Base-by-base conservation (phyloP, 2,113 vertebrate species). In the Sphyrna mokarran region DNA sequence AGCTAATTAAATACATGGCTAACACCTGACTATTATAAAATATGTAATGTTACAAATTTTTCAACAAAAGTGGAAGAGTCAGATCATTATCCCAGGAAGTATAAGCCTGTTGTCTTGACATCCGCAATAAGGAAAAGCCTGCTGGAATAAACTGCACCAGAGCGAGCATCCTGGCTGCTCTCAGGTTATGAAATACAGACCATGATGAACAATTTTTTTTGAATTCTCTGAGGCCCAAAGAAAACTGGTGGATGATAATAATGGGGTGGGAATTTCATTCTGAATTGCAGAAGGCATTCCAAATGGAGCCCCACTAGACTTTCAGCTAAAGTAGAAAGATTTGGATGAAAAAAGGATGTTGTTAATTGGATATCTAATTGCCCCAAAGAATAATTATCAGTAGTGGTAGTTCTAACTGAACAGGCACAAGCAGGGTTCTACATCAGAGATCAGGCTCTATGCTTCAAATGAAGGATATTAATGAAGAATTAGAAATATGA, bases 301-400 rank as follows among this genome's bases (percentile, higher is more conserved):
- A 91, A 18, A 29, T 37, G 14, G 7, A n/a, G 33, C 58, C 89
- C 58, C 89, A 91, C 13, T 66, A 91, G 89, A 40, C 33, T 91
- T 91, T 14, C 58, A 91, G 33, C 89, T 91, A 66, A 91, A 91
- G 13, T 91, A 58, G 63, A 91, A 66, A 16, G 6, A 37, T 91
- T 91, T 91, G 33, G 58, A 66, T 66, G 58, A 91, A 91, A 61
- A 11, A 91, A 11, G 1, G 20, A 54, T 61, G 61, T 61, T 91
- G 16, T 66, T 91, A 91, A 91, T 91, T 91, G 89, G 89, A 37
- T 91, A 20, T 91, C 89, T 37, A 37, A 37, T 91, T 91, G 89
- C 13, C 89, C 89, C 89, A 22, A 63, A 91, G 58, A 63, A 33
- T 91, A 91, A 63, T 63, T 63, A 91, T 91, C 33, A 91, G 20